These are phyloP conservation scores for Tetranychus truncatus DNA, from an alignment of 2,888 invertebrate species.

Conservation along the genomic window DNA sequence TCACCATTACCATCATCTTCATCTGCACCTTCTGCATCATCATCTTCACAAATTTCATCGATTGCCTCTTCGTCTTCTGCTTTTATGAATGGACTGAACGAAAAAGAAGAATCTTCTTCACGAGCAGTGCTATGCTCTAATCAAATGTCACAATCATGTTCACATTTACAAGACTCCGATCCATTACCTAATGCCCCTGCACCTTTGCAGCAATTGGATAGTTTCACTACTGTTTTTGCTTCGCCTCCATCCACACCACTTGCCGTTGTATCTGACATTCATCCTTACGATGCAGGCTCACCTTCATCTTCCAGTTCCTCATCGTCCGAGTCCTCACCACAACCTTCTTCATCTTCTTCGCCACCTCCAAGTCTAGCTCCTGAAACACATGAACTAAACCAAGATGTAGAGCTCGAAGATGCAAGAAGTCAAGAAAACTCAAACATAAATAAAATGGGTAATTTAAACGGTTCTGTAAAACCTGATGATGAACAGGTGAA, in stretches of 20 bases:
- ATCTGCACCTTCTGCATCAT: neutral
- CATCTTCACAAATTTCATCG: no score
- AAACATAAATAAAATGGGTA: neutral
- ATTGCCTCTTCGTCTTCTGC: neutral
- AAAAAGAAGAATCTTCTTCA: neutral
- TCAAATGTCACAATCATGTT: neutral
- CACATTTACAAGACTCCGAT: neutral
- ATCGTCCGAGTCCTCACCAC: slow-evolving; percentile 14
- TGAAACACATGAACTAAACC: neutral
- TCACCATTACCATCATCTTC: slow-evolving; percentile 5
- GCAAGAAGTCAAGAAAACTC: neutral
- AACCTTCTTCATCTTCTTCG: slow-evolving; percentile 10
- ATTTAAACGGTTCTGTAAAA: neutral
- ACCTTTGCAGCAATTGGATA: slow-evolving; percentile 24
- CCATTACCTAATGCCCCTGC: slow-evolving; percentile 11
- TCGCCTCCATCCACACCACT: slow-evolving; percentile 22
- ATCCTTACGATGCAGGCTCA: slow-evolving; percentile 5
- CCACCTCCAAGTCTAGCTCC: slow-evolving; percentile 4
- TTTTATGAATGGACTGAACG: slow-evolving; percentile 9
- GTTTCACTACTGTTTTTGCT: slow-evolving; percentile 26
- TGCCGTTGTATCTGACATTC: slow-evolving; percentile 12
- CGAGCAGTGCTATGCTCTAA: neutral
- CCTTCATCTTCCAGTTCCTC: slow-evolving; percentile 10
- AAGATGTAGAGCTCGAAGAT: slow-evolving; percentile 4
- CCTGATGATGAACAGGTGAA: neutral